Evolutionary conservation across 2,113 vertebrate genomes (phyloP).

Genomic region (Alexandromys fortis): DNA sequence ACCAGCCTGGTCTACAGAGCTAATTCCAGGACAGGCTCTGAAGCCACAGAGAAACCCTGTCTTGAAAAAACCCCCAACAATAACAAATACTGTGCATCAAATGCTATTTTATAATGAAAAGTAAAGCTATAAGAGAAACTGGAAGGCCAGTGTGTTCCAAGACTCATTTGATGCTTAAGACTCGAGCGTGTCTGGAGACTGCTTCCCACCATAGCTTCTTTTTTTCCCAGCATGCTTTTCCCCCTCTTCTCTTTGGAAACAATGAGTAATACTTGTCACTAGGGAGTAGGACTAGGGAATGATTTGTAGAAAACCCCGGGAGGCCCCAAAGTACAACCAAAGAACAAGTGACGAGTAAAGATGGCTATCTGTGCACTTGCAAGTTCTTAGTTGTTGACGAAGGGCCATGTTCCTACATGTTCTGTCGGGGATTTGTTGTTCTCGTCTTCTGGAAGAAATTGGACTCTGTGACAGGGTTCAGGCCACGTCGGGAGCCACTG

Average conservation of each 20-base stretch:
- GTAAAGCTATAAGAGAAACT: background rate
- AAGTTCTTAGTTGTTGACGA: background rate
- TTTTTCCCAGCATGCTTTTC: background rate
- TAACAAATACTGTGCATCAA: background rate
- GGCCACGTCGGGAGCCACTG: background rate
- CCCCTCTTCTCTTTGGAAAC: background rate
- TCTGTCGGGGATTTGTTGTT: background rate
- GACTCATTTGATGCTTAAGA: background rate
- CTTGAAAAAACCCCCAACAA: background rate
- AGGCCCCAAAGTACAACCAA: slow-evolving; percentile 8
- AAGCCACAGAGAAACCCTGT: too few species aligned
- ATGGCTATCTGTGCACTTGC: slow-evolving; percentile 4
- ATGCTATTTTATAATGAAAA: slow-evolving; percentile 4
- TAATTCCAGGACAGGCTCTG: too few species aligned
- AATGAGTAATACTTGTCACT: background rate
- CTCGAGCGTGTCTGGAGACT: background rate
- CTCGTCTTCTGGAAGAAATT: background rate
- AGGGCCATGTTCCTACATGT: background rate
- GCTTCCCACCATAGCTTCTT: background rate
- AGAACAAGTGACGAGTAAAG: background rate
- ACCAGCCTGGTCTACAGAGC: too few species aligned
- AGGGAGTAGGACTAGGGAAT: slow-evolving; percentile 8
- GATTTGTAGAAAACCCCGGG: background rate
- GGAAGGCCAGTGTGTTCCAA: background rate
- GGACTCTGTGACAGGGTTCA: background rate